Evolutionary conservation across 30 jellyfish, hydroid and myxozoan genomes (phyloP).

Genomic region (Phacellophora camtschatica): DNA sequence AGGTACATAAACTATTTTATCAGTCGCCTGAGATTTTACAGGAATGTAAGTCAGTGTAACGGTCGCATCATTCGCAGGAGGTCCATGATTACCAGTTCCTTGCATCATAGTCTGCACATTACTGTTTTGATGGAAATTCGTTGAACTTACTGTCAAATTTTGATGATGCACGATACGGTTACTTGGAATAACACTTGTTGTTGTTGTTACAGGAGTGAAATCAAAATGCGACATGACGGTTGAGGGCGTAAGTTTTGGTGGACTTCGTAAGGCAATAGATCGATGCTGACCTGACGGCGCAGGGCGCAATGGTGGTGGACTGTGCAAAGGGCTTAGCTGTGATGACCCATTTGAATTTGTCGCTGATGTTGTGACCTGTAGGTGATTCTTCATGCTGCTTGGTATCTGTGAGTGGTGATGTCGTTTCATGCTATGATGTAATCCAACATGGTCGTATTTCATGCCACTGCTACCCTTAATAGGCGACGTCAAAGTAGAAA

Average conservation of each 20-base stretch:
- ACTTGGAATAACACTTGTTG: constrained; percentile 33
- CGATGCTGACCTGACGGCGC: constrained; percentile 85
- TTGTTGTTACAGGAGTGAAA: constrained; percentile 57
- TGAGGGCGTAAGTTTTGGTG: constrained; percentile 87
- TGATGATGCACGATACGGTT: constrained; percentile 51
- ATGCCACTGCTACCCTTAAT: neutral
- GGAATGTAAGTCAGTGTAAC: constrained; percentile 86
- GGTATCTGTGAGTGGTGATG: constrained; percentile 2
- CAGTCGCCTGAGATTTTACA: constrained; percentile 73
- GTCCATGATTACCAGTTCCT: neutral
- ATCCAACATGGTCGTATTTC: neutral
- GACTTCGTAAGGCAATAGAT: constrained; percentile 86
- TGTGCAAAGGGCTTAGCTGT: constrained; percentile 84
- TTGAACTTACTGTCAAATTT: neutral
- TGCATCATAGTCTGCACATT: neutral
- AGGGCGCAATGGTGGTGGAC: constrained; percentile 98
- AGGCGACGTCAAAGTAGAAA: neutral
- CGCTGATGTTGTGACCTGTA: constrained; percentile 43
- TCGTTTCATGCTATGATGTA: constrained; percentile 16
- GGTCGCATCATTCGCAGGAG: constrained; percentile 39
- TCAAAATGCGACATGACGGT: constrained; percentile 83
- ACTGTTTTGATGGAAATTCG: neutral
- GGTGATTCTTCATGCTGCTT: constrained; percentile 23
- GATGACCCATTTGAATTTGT: constrained; percentile 43
- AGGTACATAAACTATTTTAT: constrained; percentile 85